A percentile compares a stretch with the other conserved stretches of the same genome.
These are phyloP conservation scores for Anseranas semipalmata DNA, from an alignment of 2,113 vertebrate species.

Conservation along the genomic window DNA sequence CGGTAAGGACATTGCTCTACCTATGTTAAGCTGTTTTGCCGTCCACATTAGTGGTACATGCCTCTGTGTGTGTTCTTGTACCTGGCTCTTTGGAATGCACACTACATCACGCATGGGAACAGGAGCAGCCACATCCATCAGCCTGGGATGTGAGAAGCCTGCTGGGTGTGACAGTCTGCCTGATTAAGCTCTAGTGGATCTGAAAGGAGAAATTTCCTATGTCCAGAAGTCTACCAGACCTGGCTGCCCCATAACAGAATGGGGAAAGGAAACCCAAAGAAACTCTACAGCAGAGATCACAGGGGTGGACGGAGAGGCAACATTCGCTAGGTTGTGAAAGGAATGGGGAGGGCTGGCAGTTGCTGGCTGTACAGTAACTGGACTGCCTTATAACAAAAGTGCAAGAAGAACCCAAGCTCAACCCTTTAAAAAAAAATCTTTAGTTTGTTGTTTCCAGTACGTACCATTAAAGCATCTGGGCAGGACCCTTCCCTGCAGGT, in stretches of 20 bases:
- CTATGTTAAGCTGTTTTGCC: background rate
- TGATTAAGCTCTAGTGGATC: background rate
- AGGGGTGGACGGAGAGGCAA: background rate
- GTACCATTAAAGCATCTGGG: background rate
- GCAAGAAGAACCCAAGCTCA: background rate
- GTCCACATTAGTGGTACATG: rapidly evolving
- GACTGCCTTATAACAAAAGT: background rate
- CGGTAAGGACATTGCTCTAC: background rate
- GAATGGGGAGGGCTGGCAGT: background rate
- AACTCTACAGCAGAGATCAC: background rate
- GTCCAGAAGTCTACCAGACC: background rate
- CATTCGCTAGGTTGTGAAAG: background rate
- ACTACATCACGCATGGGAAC: background rate
- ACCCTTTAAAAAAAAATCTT: background rate
- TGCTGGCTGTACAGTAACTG: background rate
- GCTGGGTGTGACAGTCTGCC: no score
- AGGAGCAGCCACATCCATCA: background rate
- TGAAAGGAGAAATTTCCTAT: background rate
- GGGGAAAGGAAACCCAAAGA: background rate
- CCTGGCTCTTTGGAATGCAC: background rate
- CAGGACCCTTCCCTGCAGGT: background rate
- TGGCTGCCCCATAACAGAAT: background rate
- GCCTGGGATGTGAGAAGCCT: background rate
- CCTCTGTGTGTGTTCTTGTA: background rate
- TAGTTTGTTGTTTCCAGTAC: background rate